phyloP scores from a whole-genome alignment of 2,888 invertebrate species.

The Ophion costatus region DNA sequence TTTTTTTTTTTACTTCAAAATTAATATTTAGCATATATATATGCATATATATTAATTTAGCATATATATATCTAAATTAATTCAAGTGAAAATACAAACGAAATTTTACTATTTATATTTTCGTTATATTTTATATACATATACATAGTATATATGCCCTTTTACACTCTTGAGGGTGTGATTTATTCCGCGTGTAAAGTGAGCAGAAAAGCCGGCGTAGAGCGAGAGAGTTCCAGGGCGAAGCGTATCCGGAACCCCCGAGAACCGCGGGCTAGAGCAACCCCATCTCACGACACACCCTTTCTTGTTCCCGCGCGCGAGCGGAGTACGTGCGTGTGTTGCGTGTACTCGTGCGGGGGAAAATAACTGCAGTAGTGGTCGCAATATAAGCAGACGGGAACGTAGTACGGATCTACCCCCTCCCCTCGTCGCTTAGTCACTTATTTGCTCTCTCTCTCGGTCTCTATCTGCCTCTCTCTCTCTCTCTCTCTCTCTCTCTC shows the following conservation, averaged over 20 bases:
- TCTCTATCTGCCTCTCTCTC: neutral
- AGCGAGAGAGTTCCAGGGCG: slow-evolving; percentile 45
- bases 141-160: neutral
- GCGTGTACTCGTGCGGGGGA: neutral
- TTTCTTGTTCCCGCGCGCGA: slow-evolving; percentile 59
- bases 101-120: no score
- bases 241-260: slow-evolving; percentile 52
- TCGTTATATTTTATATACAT: neutral
- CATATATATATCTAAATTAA: no score
- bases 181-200: slow-evolving; percentile 33
- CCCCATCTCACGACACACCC: slow-evolving; percentile 63
- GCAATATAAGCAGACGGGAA: slow-evolving; percentile 15
- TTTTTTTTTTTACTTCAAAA: no score
- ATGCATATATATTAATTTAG: no score
- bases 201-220: slow-evolving; percentile 30
- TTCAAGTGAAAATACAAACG: no score
- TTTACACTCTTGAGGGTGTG: slow-evolving; percentile 33
- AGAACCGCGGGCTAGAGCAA: slow-evolving; percentile 32
- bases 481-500: no score
- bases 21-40: no score
- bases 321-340: slow-evolving; percentile 2
- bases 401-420: slow-evolving; percentile 21
- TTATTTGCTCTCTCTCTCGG: neutral
- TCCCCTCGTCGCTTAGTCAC: slow-evolving; percentile 1
- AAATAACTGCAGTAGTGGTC: slow-evolving; percentile 39